These are phyloP conservation scores for Cyprinella venusta DNA, from an alignment of 2,797 vertebrate genomes.

Conservation along the genomic window DNA sequence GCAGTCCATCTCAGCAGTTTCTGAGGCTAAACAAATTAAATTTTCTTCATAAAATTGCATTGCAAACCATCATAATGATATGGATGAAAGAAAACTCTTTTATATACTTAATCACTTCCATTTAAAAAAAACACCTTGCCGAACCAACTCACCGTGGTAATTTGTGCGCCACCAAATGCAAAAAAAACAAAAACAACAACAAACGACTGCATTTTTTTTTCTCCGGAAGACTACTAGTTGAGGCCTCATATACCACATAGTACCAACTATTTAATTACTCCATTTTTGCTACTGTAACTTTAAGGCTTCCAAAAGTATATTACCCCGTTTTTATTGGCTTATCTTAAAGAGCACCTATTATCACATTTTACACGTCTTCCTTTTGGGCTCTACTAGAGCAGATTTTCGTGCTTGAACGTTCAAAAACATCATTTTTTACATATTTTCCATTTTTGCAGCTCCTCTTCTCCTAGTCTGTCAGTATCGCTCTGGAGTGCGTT, in stretches of 20 bases:
- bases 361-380: too few species aligned
- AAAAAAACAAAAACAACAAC: too few species aligned
- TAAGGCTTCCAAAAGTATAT: not conserved
- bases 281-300: not conserved
- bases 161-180: not conserved
- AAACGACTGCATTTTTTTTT: not conserved
- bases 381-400: too few species aligned
- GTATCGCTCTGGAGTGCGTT: too few species aligned
- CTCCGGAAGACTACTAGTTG: not conserved
- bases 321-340: not conserved
- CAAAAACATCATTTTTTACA: too few species aligned
- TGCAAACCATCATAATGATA: not conserved
- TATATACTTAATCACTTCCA: conserved; percentile 1
- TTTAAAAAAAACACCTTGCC: not conserved
- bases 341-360: too few species aligned
- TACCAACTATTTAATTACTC: not conserved
- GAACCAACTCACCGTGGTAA: not conserved
- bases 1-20: not conserved
- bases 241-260: not conserved
- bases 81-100: not conserved
- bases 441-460: too few species aligned
- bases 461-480: too few species aligned
- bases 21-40: not conserved
- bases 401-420: too few species aligned
- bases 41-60: conserved; percentile 6